Evolutionary conservation across 53 echinoderm and acorn worm genomes (phyloP).

Genomic region (Luidia sarsii): DNA sequence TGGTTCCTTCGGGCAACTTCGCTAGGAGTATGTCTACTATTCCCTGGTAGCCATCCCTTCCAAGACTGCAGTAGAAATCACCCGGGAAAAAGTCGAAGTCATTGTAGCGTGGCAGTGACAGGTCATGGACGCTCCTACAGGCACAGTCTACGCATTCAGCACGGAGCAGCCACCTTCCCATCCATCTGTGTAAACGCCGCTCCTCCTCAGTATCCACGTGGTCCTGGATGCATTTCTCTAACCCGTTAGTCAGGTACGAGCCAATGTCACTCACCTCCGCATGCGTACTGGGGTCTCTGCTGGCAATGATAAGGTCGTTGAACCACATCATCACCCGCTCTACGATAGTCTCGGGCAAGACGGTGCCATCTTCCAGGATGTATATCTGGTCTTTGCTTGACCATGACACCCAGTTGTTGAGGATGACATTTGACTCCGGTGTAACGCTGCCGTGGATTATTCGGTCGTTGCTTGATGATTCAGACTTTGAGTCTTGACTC

Average conservation of each 20-base stretch:
- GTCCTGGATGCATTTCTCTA: neutral
- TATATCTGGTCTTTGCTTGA: neutral
- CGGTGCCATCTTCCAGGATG: conserved; percentile 41
- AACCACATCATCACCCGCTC: conserved; percentile 28
- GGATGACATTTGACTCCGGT: no score
- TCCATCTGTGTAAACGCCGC: neutral
- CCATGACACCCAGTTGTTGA: no score
- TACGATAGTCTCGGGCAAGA: neutral
- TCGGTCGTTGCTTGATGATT: no score
- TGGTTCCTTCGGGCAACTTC: conserved; percentile 11
- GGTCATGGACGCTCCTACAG: conserved; percentile 33
- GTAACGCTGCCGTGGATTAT: no score
- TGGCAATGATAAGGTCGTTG: neutral
- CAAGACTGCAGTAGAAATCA: conserved; percentile 56
- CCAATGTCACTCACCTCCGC: neutral
- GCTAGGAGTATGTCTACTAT: conserved; percentile 61
- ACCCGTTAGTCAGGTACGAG: conserved; percentile 3
- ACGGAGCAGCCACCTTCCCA: conserved; percentile 29
- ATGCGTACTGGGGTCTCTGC: neutral
- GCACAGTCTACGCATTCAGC: conserved; percentile 65
- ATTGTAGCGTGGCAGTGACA: conserved; percentile 29
- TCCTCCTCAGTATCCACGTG: neutral
- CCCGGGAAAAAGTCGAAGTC: conserved; percentile 53
- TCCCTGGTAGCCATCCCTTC: conserved; percentile 63
- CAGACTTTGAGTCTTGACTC: no score